phyloP scores from a whole-genome alignment of 2,113 vertebrate genomes.

The Coryphaenoides rupestris region DNA sequence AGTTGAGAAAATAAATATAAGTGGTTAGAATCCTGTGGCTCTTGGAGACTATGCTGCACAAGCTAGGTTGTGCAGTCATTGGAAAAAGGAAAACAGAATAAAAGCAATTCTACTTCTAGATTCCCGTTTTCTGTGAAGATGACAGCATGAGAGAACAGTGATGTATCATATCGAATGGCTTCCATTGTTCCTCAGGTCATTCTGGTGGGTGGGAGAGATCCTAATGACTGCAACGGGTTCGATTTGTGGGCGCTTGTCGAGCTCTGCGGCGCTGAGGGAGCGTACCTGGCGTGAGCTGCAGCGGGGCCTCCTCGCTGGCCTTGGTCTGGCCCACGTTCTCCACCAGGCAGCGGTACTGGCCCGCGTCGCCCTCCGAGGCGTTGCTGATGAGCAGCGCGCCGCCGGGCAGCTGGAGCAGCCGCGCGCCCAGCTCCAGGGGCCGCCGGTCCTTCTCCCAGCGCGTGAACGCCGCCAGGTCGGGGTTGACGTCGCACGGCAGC shows the following conservation, averaged over 20 bases:
- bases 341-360: conserved; percentile 85
- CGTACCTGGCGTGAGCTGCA: conserved; percentile 83
- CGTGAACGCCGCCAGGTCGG: conserved; percentile 81
- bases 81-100: too few species aligned
- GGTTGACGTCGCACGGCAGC: conserved; percentile 84
- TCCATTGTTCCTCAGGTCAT: too few species aligned
- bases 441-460: conserved; percentile 86
- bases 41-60: too few species aligned
- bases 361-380: conserved; percentile 76
- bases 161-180: too few species aligned
- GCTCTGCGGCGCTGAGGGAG: background rate
- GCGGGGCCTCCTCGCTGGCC: conserved; percentile 86
- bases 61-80: too few species aligned
- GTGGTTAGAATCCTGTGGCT: too few species aligned
- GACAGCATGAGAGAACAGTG: too few species aligned
- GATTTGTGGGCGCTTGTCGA: background rate
- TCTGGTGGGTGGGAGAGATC: too few species aligned
- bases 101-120: too few species aligned
- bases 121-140: too few species aligned
- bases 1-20: too few species aligned
- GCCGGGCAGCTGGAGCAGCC: conserved; percentile 74
- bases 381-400: conserved; percentile 86
- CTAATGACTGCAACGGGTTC: background rate
- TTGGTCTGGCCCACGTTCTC: conserved; percentile 82
- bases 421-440: conserved; percentile 63